Evolutionary conservation across 2,113 vertebrate species (phyloP).

Genomic region (Indri indri): DNA sequence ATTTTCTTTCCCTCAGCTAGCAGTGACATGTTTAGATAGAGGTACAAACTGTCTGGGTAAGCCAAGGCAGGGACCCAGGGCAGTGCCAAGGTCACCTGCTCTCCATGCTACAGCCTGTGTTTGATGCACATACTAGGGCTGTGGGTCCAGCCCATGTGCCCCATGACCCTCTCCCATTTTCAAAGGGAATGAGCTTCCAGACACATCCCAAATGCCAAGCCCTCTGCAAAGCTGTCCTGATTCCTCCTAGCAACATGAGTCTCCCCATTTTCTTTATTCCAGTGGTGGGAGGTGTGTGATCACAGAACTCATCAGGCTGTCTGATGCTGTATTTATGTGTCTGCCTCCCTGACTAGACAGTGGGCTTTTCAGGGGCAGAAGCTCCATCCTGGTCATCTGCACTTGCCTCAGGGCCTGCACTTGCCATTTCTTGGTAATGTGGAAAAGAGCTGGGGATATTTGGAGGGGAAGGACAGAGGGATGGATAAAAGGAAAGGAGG

Average conservation of each 20-base stretch:
- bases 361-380: not conserved
- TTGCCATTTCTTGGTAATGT: not conserved
- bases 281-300: not conserved
- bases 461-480: not conserved
- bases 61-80: not conserved
- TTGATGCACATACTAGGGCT: not conserved
- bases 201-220: not conserved
- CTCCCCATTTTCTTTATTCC: not conserved
- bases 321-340: not conserved
- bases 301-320: not conserved
- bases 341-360: not conserved
- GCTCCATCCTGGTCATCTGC: not conserved
- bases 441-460: not conserved
- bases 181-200: not conserved
- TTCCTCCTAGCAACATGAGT: not conserved
- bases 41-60: not conserved
- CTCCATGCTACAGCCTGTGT: not conserved
- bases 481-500: not conserved
- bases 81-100: not conserved
- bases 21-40: not conserved
- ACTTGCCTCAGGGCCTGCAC: not conserved
- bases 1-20: not conserved
- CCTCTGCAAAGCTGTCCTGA: not conserved
- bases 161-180: not conserved
- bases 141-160: not conserved